phyloP scores from a whole-genome alignment of 2,888 invertebrate species.

The Polyommatus iphigenia region DNA sequence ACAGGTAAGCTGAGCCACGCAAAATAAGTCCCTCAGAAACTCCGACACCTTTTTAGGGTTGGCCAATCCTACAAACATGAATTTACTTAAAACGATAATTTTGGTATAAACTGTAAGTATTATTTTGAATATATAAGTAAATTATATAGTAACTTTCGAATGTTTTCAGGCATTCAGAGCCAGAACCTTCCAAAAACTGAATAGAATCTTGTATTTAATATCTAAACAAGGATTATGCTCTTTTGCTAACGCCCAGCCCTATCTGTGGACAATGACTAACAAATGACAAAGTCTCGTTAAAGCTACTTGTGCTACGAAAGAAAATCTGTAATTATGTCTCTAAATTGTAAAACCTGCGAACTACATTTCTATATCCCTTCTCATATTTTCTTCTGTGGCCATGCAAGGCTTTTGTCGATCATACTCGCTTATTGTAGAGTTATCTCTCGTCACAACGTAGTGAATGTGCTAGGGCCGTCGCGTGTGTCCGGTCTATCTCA shows the following conservation, averaged over 20 bases:
- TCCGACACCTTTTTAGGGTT: background rate
- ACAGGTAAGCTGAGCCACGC: slow-evolving; percentile 13
- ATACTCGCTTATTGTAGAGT: no score
- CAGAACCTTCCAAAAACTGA: no score
- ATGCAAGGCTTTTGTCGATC: background rate
- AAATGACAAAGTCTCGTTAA: no score
- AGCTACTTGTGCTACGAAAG: no score
- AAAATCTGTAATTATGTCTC: background rate
- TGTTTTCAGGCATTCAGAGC: background rate
- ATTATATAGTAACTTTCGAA: background rate
- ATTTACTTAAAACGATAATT: background rate
- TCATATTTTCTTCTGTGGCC: background rate
- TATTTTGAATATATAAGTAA: background rate
- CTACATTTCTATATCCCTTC: no score
- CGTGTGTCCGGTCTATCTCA: background rate
- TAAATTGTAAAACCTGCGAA: no score
- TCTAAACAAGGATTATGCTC: no score
- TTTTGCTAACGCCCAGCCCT: no score
- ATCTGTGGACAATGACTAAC: no score
- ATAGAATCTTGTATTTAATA: no score
- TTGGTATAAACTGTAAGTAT: background rate
- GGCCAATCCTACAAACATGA: background rate
- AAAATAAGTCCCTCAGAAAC: background rate
- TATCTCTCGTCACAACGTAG: no score
- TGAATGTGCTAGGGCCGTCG: background rate